Base-by-base conservation (phyloP, 2,113 vertebrate genomes). In the Podarcis raffonei region DNA sequence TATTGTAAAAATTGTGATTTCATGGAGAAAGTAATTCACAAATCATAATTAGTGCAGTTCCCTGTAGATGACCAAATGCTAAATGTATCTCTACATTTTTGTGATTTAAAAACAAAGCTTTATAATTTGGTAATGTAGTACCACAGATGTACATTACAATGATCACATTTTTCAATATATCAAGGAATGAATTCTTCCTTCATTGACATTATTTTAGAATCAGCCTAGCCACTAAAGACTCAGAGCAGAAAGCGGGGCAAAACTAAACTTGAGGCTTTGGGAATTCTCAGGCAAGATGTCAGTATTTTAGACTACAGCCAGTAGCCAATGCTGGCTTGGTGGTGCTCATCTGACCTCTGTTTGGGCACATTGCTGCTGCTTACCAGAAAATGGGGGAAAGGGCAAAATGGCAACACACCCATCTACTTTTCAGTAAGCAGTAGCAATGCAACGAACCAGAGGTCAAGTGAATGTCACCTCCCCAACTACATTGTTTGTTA, bases 1-100 rank as follows among this genome's bases (percentile, higher is more conserved):
- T 96, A 94, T 92, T 93, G 93, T 94, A 94, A 96, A 95, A 91
- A 92, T 85, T 90, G 90, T 89, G 92, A 93, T 94, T 95, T 92
- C 91, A 94, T 92, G 90, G 79, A 94, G 90, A 91, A 96, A 95
- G 94, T 87, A 94, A 94, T 95, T 95, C 94, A 89, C 94, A 95
- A 91, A 91, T 95, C 89, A 88, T 93, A 94, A 94, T 95, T 94
- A 92, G 88, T 92, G 75, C 53, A 4, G 0, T 1, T 94, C 90
- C 75, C 90, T 91, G 87, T n/a, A 90, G 92, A 75, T 89, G 87
- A 90, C 57, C 84, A 94, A 90, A 91, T n/a, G 32, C 92, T 93
- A 93, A 84, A 84, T 80, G 91, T 80, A 94, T 59, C 37, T 96
- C 91, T 91, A 86, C 53, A 82, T 62, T 89, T 95, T 88, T 85